A percentile compares a stretch with the other conserved stretches of the same genome.
Conservation (phyloP, 2,888 invertebrate species). For the Elmis aenea region DNA sequence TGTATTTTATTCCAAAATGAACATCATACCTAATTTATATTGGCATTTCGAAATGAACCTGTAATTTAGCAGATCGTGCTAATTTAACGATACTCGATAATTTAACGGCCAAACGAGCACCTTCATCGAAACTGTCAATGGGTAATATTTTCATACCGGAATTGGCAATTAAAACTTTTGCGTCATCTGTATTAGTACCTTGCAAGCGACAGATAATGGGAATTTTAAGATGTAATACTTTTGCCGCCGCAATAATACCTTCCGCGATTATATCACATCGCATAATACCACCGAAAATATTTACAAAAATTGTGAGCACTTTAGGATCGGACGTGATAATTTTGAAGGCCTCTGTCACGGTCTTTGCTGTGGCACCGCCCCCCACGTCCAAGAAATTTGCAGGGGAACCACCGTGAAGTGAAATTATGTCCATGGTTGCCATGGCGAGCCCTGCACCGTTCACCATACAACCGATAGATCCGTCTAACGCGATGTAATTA, state of each 20-base stretch:
- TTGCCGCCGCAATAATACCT: constrained; percentile 89
- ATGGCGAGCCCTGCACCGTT: constrained; percentile 94
- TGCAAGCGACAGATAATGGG: constrained; percentile 91
- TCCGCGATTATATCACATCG: constrained; percentile 95
- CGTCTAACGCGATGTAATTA: constrained; percentile 92
- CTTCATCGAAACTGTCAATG: constrained; percentile 75
- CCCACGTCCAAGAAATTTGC: constrained; percentile 97
- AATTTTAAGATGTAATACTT: constrained; percentile 82
- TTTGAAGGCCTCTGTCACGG: constrained; percentile 91
- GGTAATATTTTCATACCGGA: constrained; percentile 71
- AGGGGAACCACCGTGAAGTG: constrained; percentile 88
- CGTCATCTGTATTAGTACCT: constrained; percentile 78
- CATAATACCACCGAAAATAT: constrained; percentile 87
- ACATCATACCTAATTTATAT: no score
- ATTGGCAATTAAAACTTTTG: constrained; percentile 69
- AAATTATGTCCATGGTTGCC: constrained; percentile 98
- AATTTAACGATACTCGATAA: constrained; percentile 72
- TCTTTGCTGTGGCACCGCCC: constrained; percentile 85
- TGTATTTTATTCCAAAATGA: no score
- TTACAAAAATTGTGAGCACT: constrained; percentile 89
- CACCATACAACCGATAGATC: constrained; percentile 89
- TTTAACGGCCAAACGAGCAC: constrained; percentile 72
- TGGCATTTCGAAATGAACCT: constrained; percentile 71
- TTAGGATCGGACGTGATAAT: constrained; percentile 92
- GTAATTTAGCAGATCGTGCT: constrained; percentile 71